phyloP scores from a whole-genome alignment of 1,140 invertebrate genomes.

The Diuraphis noxia region DNA sequence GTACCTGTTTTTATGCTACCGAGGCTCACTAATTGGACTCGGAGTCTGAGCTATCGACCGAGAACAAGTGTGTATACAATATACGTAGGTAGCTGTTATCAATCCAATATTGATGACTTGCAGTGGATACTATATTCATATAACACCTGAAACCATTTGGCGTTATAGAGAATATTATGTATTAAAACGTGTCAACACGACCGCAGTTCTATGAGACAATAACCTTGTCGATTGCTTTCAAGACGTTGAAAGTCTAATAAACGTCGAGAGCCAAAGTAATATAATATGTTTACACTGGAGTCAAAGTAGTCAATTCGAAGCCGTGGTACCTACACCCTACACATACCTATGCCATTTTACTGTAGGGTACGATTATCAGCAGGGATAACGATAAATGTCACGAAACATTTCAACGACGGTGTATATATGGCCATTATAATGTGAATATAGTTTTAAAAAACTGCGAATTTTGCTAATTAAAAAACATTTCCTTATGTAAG shows the following conservation, averaged over 20 bases:
- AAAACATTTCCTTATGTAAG: background rate
- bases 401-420: background rate
- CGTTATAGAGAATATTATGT: background rate
- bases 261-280: background rate
- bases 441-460: too few species aligned
- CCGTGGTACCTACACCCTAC: background rate
- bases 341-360: background rate
- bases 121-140: background rate
- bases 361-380: background rate
- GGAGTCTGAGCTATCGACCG: background rate
- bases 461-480: too few species aligned
- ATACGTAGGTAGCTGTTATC: background rate
- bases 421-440: too few species aligned
- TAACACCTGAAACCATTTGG: background rate
- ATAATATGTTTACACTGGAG: background rate
- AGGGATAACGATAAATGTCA: background rate
- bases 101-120: background rate
- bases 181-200: background rate
- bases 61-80: background rate
- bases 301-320: background rate
- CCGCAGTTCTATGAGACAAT: background rate
- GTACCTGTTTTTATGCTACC: too few species aligned
- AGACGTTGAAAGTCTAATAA: background rate
- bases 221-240: background rate
- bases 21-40: background rate